Evolutionary conservation across 2,113 vertebrate species (phyloP).

Genomic region (Meles meles): DNA sequence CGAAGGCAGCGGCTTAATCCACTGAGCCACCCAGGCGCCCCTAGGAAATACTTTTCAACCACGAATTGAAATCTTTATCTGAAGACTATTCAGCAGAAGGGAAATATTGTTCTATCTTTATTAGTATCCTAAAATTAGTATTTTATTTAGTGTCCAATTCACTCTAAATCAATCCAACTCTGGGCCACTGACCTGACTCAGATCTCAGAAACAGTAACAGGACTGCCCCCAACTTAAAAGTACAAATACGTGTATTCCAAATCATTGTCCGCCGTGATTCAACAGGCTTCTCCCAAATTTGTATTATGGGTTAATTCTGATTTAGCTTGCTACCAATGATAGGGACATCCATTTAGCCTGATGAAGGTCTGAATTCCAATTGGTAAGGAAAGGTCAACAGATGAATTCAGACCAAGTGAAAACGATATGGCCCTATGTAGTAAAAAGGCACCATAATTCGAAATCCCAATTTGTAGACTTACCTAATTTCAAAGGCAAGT

Average conservation of each 20-base stretch:
- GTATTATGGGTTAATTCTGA: background rate
- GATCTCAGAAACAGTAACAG: background rate
- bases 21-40: too few species aligned
- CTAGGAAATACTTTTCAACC: background rate
- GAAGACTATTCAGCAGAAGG: background rate
- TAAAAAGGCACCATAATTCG: background rate
- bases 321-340: background rate
- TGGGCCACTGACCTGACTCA: background rate
- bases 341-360: background rate
- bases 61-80: background rate
- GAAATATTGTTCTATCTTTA: background rate
- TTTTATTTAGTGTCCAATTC: background rate
- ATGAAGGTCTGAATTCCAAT: background rate
- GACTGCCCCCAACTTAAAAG: background rate
- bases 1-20: too few species aligned
- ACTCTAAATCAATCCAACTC: constrained; percentile 21
- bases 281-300: background rate
- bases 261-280: background rate
- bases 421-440: background rate
- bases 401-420: background rate
- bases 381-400: background rate
- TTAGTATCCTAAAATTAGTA: too few species aligned
- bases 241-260: constrained; percentile 4
- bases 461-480: background rate
- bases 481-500: background rate